Evolutionary conservation across 2,888 invertebrate species (phyloP), one percentile per base, ranked within the genome.

Genomic region (Diplolepis rosae): DNA sequence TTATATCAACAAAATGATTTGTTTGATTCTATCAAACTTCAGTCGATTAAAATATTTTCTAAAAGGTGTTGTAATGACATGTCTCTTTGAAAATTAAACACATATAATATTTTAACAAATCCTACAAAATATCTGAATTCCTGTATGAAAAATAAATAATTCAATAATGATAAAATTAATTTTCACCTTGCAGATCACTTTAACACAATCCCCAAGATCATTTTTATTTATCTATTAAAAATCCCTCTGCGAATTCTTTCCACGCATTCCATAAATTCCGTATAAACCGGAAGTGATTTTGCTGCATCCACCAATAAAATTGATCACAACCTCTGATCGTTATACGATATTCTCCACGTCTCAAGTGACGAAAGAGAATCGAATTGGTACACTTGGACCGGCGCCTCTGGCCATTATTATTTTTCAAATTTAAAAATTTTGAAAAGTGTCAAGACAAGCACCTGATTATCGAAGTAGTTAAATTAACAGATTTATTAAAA

Each of bases 401-500:
- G 56, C 22, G 1, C 22, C 9, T 32, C 7, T 13, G 56, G 22
- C 22, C 18, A 22, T 13, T 7, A n/a, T n/a, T n/a, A n/a, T n/a
- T n/a, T n/a, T n/a, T n/a, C n/a, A n/a, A n/a, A n/a, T n/a, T n/a
- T n/a, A 39, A 39, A 6, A 13, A 24, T 39, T 35, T 35, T 35
- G 56, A 35, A 35, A 61, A 35, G 18, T 11, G 18, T 5, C n/a
- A 22, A 22, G 32, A 56, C 24, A 61, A 61, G 56, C 35, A 61
- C 56, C 56, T 61, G 56, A 35, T 61, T 22, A 61, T 61, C 56
- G 56, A 61, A 24, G 56, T 2, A 39, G 56, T 61, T 35, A 61
- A 61, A 35, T 61, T 61, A 61, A 61, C 22, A 7, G 56, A 35
- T 39, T 39, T n/a, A 18, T 22, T 39, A 39, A 61, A 61, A 61